Percentiles rank a stretch among this genome's conserved stretches.
Conservation (phyloP, 2,888 invertebrate genomes). For the Sylvicola cinctus region DNA sequence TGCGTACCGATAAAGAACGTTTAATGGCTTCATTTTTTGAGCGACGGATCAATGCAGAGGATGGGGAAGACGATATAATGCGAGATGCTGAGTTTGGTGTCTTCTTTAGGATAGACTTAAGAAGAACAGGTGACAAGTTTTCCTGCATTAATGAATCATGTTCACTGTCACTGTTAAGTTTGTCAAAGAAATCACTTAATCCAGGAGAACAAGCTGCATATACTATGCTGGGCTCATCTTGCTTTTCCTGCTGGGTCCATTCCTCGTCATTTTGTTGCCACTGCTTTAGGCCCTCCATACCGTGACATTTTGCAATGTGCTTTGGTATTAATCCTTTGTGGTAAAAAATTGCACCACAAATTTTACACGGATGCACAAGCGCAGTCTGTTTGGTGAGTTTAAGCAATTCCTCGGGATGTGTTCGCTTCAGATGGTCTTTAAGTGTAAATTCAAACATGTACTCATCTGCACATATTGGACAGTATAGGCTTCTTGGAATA, state of each 20-base stretch:
- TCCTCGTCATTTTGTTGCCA: slow-evolving; percentile 7
- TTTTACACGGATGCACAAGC: slow-evolving; percentile 6
- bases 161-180: slow-evolving; percentile 5
- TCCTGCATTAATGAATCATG: not conserved
- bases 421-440: slow-evolving; percentile 9
- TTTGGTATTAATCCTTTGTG: slow-evolving; percentile 7
- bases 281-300: slow-evolving; percentile 6
- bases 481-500: slow-evolving; percentile 8
- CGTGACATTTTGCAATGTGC: slow-evolving; percentile 9
- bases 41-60: slow-evolving; percentile 7
- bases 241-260: slow-evolving; percentile 3
- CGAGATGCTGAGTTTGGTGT: slow-evolving; percentile 6
- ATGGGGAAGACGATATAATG: slow-evolving; percentile 7
- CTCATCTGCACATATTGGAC: slow-evolving; percentile 10
- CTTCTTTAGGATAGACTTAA: slow-evolving; percentile 9
- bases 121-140: slow-evolving; percentile 2
- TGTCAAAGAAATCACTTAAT: slow-evolving; percentile 9
- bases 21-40: slow-evolving; percentile 6
- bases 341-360: slow-evolving; percentile 9
- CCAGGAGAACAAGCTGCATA: slow-evolving; percentile 9
- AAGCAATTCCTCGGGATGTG: slow-evolving; percentile 6
- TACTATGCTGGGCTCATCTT: slow-evolving; percentile 7
- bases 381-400: not conserved
- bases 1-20: slow-evolving; percentile 7
- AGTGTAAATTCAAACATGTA: slow-evolving; percentile 11